Base-by-base conservation (phyloP, 2,888 invertebrate species). In the Synanthedon vespiformis region DNA sequence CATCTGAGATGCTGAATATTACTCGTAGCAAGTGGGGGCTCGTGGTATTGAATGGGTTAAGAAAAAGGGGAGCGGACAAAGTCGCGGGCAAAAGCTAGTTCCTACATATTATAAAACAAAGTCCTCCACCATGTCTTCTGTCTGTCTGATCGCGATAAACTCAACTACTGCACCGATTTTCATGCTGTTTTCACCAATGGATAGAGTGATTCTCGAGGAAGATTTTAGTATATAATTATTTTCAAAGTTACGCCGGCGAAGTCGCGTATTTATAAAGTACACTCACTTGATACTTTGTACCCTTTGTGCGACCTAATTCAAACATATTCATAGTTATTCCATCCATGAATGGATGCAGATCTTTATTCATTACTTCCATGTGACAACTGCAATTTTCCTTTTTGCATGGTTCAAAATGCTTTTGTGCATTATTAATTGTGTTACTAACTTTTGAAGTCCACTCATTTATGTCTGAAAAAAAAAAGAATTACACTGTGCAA, bases 291-390 rank as follows among this genome's bases (percentile, higher is more conserved):
- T 86, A 87, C 56, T 80, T 85, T 18, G 83, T 84, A 14, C 73
- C 80, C 70, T 75, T 84, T 6, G 76, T 61, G 51, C 69, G 80
- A 41, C 93, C 90, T 49, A 75, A 71, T 48, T 91, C 81, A 59
- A 96, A 89, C 70, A 90, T 82, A 58, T 91, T 84, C 62, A 89
- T 86, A 0, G 89, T 90, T 55, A 97, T 94, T 48, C 96, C 96
- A 62, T 89, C 80, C 60, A 88, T 80, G 76, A 94, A 97, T 5
- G 90, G 88, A 52, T 77, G 77, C 53, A 97, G 84, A 74, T 97
- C 95, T 27, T 88, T 77, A 11, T 88, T 74, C 53, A 96, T 91
- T 5, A 93, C 90, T 61, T 86, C 71, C 53, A 75, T 73, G 68
- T 91, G 89, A 67, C 94, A 94, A 51, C 83, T 88, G 70, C 94